phyloP scores from a whole-genome alignment of 2,797 vertebrate genomes.

The Chaetophractus vellerosus region DNA sequence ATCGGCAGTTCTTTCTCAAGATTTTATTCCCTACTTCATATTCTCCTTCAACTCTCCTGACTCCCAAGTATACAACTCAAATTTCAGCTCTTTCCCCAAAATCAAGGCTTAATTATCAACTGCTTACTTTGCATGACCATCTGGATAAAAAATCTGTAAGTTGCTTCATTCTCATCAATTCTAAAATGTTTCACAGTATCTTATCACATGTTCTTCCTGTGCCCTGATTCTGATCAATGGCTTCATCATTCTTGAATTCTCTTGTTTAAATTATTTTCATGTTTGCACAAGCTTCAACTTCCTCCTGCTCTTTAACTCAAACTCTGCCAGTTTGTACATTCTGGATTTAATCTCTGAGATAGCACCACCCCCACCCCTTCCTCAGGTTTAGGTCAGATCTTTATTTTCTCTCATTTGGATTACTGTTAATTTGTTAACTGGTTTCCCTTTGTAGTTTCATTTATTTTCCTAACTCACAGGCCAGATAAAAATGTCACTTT shows the following conservation, averaged over 20 bases:
- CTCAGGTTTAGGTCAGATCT: not conserved
- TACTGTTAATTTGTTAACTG: not conserved
- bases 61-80: not conserved
- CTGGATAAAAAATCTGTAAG: not conserved
- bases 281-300: not conserved
- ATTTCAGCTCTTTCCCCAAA: not conserved
- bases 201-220: not conserved
- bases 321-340: not conserved
- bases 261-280: not conserved
- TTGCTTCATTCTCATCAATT: not conserved
- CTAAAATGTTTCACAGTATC: not conserved
- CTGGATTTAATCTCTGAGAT: constrained; percentile 17
- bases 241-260: not conserved
- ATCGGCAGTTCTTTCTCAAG: not conserved
- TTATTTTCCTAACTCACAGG: constrained; percentile 12
- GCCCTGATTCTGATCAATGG: not conserved
- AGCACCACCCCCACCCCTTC: not conserved
- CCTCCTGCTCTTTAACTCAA: not conserved
- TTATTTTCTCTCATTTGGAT: not conserved
- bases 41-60: not conserved
- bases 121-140: not conserved
- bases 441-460: not conserved
- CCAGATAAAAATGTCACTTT: not conserved
- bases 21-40: not conserved
- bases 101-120: not conserved